Conservation (phyloP, 2,797 vertebrate species). For the Cichlasoma orientale region DNA sequence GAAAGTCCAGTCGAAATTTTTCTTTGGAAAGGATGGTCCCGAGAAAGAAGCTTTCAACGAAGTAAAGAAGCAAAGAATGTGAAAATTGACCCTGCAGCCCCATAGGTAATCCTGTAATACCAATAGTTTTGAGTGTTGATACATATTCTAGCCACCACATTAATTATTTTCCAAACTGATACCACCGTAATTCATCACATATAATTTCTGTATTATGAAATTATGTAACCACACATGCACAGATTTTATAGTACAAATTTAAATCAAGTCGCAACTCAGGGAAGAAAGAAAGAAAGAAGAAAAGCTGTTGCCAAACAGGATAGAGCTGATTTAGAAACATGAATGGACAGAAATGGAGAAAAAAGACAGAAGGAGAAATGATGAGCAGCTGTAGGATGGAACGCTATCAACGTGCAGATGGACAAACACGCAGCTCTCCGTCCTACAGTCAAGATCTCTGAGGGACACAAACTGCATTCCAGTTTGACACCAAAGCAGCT, state of each 20-base stretch:
- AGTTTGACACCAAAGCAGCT: slow-evolving; percentile 47
- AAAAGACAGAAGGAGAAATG: slow-evolving; percentile 1
- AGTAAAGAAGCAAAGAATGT: background rate
- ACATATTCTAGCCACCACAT: background rate
- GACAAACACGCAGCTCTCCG: slow-evolving; percentile 1
- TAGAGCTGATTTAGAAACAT: background rate
- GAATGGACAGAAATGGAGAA: background rate
- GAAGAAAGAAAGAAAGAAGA: too few relatives aligned
- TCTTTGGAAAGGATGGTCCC: background rate
- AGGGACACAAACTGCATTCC: slow-evolving; percentile 45
- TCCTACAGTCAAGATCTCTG: slow-evolving; percentile 18
- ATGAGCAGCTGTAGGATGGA: background rate
- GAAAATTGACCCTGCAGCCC: too few relatives aligned
- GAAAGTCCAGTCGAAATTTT: background rate
- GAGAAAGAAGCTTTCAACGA: rapidly evolving
- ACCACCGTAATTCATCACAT: background rate
- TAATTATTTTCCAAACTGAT: too few relatives aligned
- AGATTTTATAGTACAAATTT: background rate
- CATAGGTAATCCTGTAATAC: background rate
- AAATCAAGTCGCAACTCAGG: background rate
- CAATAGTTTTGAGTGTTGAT: background rate
- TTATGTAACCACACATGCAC: background rate
- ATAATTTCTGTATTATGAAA: background rate
- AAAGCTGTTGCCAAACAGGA: background rate
- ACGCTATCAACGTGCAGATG: slow-evolving; percentile 10